phyloP scores from a whole-genome alignment of 2,797 vertebrate genomes.

The Brotula barbata region DNA sequence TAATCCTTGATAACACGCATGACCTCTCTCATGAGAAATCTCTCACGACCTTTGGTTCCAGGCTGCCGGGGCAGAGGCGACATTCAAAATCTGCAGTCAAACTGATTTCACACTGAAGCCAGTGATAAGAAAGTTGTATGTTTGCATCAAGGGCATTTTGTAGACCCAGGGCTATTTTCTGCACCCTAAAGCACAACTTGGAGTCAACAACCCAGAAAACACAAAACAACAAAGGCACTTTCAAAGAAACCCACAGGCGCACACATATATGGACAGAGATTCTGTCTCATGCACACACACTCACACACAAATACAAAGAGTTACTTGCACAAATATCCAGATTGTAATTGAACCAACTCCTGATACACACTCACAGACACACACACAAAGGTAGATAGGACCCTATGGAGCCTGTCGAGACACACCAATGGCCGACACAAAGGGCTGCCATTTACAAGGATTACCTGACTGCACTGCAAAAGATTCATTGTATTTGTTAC shows the following conservation, averaged over 20 bases:
- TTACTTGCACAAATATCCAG: conserved; percentile 5
- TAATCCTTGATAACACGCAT: conserved; percentile 60
- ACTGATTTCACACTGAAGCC: conserved; percentile 65
- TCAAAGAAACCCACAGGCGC: conserved; percentile 19
- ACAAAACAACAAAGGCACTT: conserved; percentile 7
- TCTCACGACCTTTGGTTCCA: conserved; percentile 62
- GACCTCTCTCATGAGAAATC: conserved; percentile 56
- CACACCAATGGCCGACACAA: conserved; percentile 42
- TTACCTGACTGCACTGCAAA: conserved; percentile 47
- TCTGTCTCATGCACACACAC: conserved; percentile 5
- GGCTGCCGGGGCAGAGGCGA: conserved; percentile 25
- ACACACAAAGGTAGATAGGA: conserved; percentile 19
- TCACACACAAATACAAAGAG: conserved; percentile 9
- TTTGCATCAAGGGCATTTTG: conserved; percentile 47
- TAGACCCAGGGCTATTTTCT: conserved; percentile 43
- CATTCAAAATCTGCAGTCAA: conserved; percentile 62
- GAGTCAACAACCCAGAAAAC: conserved; percentile 47
- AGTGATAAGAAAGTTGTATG: conserved; percentile 45
- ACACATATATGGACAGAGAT: conserved; percentile 26
- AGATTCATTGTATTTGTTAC: conserved; percentile 33
- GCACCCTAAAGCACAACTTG: conserved; percentile 27
- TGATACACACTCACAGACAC: conserved; percentile 12
- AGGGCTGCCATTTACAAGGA: conserved; percentile 43
- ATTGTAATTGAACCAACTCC: conserved; percentile 19
- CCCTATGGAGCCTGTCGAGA: conserved; percentile 23